A percentile compares a stretch with the other conserved stretches of the same genome.
Conservation (phyloP, 1,140 invertebrate genomes). For the Drosophila sechellia region DNA sequence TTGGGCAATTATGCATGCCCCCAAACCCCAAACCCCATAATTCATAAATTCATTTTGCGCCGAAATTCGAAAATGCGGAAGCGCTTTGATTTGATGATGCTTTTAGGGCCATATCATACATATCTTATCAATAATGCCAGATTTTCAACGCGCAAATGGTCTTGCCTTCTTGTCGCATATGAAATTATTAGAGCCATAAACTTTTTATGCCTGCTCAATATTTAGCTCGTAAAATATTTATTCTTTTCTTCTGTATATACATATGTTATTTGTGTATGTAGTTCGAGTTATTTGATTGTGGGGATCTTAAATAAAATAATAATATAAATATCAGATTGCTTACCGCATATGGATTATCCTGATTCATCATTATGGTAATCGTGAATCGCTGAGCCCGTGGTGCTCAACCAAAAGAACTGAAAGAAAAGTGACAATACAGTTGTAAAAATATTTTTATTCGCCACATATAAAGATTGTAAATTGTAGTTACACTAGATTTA, state of each 20-base stretch:
- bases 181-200: slow-evolving; percentile 59
- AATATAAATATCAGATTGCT: slow-evolving; percentile 38
- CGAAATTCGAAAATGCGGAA: slow-evolving; percentile 73
- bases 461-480: no score
- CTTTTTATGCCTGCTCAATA: slow-evolving; percentile 59
- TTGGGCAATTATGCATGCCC: slow-evolving; percentile 70
- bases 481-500: no score
- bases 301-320: slow-evolving; percentile 4
- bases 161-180: slow-evolving; percentile 36
- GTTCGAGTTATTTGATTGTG: not conserved
- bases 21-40: slow-evolving; percentile 74
- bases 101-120: slow-evolving; percentile 44
- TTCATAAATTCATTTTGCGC: slow-evolving; percentile 74
- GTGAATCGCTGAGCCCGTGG: slow-evolving; percentile 3
- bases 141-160: slow-evolving; percentile 26
- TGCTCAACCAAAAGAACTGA: slow-evolving; percentile 24
- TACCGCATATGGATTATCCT: slow-evolving; percentile 84
- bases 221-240: slow-evolving; percentile 68
- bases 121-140: slow-evolving; percentile 26
- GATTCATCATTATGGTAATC: slow-evolving; percentile 73
- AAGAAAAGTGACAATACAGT: slow-evolving; percentile 9
- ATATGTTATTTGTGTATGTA: slow-evolving; percentile 1
- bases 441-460: no score
- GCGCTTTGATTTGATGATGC: slow-evolving; percentile 64
- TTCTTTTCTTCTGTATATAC: slow-evolving; percentile 11